These are phyloP conservation scores for Esox masquinongy DNA, from an alignment of 2,797 vertebrate genomes.

Conservation along the genomic window DNA sequence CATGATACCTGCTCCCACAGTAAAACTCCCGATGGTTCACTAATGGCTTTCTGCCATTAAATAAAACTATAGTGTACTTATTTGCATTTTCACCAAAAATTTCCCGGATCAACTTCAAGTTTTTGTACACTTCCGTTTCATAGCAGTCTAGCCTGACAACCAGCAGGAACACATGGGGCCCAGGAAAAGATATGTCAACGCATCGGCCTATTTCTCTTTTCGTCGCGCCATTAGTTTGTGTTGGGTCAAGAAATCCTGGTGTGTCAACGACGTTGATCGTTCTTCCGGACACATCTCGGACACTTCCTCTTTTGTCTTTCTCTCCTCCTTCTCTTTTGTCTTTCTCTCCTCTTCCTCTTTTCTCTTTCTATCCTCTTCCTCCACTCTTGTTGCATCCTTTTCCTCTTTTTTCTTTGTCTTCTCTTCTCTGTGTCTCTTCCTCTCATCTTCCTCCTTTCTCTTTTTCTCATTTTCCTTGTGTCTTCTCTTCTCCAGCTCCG, in stretches of 20 bases:
- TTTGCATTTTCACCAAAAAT: constrained; percentile 46
- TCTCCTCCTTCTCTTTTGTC: not conserved
- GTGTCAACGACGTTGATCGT: constrained; percentile 7
- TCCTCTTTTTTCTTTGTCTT: too few relatives aligned
- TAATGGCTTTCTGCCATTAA: constrained; percentile 29
- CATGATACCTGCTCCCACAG: constrained; percentile 34
- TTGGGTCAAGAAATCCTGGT: not conserved
- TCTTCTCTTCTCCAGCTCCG: too few relatives aligned
- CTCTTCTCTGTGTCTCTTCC: too few relatives aligned
- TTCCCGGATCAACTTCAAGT: constrained; percentile 40
- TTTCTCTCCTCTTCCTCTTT: not conserved
- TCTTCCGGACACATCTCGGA: not conserved
- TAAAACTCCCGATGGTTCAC: too few relatives aligned
- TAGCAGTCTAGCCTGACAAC: constrained; percentile 40
- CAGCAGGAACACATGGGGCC: too few relatives aligned
- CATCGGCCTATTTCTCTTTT: not conserved
- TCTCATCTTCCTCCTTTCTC: too few relatives aligned
- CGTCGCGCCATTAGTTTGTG: not conserved
- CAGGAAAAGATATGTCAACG: not conserved
- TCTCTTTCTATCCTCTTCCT: too few relatives aligned
- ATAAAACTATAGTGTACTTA: constrained; percentile 49
- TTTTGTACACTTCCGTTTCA: constrained; percentile 40
- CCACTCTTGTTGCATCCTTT: too few relatives aligned
- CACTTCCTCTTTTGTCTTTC: not conserved
- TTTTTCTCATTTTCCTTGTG: too few relatives aligned